Evolutionary conservation across 2,888 invertebrate species (phyloP).

Genomic region (Ennomos erosarius): DNA sequence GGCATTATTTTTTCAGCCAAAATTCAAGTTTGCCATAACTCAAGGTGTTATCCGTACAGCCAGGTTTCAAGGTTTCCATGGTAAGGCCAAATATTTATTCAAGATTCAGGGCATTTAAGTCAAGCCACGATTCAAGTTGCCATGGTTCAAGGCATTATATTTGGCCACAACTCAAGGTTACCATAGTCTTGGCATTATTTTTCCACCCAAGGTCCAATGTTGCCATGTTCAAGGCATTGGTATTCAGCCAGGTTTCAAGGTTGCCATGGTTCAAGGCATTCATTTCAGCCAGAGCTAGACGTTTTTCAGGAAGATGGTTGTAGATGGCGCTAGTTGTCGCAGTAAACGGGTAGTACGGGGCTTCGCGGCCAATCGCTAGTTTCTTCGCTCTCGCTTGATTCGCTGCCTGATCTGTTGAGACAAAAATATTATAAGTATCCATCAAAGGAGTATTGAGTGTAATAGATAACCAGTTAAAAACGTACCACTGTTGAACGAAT

Average conservation of each 20-base stretch:
- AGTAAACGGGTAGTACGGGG: constrained; percentile 86
- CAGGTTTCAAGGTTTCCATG: too few species aligned
- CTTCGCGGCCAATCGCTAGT: constrained; percentile 87
- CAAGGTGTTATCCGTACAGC: too few species aligned
- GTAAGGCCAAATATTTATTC: too few species aligned
- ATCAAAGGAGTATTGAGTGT: too few species aligned
- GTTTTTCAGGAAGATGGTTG: constrained; percentile 16
- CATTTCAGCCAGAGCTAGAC: not conserved
- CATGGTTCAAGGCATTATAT: not conserved
- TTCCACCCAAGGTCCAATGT: too few species aligned
- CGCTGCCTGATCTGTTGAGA: constrained; percentile 85
- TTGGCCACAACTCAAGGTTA: not conserved
- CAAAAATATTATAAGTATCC: constrained; percentile 23
- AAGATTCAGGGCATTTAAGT: not conserved
- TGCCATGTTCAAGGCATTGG: too few species aligned
- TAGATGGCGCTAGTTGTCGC: constrained; percentile 59
- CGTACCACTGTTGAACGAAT: too few species aligned
- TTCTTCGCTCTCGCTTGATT: constrained; percentile 85
- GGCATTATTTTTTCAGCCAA: too few species aligned
- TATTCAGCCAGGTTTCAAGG: too few species aligned
- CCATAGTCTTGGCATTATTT: not conserved
- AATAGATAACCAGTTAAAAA: too few species aligned
- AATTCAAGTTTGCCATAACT: too few species aligned
- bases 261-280: not conserved
- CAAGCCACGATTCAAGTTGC: not conserved